phyloP scores from a whole-genome alignment of 2,113 vertebrate genomes.

The Crotalus tigris region DNA sequence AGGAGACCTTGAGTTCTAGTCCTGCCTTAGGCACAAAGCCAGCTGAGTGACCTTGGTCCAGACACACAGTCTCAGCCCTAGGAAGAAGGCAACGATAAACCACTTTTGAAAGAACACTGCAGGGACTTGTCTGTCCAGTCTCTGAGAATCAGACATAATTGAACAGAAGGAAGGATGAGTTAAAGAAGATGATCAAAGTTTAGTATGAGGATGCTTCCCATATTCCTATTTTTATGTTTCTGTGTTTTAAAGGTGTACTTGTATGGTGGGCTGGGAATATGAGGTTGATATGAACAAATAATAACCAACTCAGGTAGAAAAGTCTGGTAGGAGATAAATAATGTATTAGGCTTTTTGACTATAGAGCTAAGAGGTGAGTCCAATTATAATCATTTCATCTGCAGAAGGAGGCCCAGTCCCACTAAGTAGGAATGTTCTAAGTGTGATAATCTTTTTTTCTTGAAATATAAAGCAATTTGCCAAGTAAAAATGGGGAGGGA shows the following conservation, averaged over 20 bases:
- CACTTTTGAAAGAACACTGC: neutral
- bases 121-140: neutral
- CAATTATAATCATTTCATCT: conserved; percentile 50
- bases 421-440: conserved; percentile 22
- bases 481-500: conserved; percentile 14
- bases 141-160: neutral
- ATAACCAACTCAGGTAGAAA: conserved; percentile 54
- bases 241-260: conserved; percentile 4
- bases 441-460: conserved; percentile 32
- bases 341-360: conserved; percentile 48
- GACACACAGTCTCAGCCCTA: neutral
- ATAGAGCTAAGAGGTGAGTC: conserved; percentile 57
- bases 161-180: neutral
- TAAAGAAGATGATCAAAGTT: neutral
- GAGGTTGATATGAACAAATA: conserved; percentile 36
- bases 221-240: neutral
- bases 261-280: neutral
- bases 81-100: neutral
- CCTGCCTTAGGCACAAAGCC: neutral
- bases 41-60: neutral
- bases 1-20: neutral
- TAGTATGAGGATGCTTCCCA: neutral
- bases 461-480: conserved; percentile 50
- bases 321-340: conserved; percentile 41
- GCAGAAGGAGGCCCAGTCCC: conserved; percentile 33